These are phyloP conservation scores for Scytalopus superciliaris DNA, from an alignment of 2,113 vertebrate genomes.

Conservation along the genomic window DNA sequence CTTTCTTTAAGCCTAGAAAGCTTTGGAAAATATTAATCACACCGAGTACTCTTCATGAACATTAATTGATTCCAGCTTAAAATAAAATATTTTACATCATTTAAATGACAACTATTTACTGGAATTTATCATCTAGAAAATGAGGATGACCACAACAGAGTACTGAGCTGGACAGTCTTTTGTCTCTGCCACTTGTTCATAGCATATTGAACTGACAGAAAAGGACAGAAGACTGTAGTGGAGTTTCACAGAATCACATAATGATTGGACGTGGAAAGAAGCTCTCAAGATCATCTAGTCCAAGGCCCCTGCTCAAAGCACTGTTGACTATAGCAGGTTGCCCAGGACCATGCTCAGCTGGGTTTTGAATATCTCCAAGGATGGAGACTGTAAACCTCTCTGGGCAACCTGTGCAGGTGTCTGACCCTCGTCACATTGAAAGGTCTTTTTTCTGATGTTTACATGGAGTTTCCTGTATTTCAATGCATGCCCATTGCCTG, in stretches of 20 bases:
- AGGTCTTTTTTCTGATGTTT: not conserved
- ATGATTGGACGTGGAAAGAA: not conserved
- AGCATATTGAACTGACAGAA: not conserved
- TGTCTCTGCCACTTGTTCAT: not conserved
- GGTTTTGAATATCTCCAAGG: not conserved
- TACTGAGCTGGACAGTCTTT: not conserved
- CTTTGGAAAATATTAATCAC: not conserved
- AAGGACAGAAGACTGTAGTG: not conserved
- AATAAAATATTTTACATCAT: not conserved
- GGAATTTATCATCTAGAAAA: not conserved
- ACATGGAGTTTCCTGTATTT: not conserved
- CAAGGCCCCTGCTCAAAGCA: not conserved
- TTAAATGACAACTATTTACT: not conserved
- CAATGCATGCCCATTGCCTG: not conserved
- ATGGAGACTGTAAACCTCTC: not conserved
- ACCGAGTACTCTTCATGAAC: not conserved
- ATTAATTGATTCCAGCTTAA: not conserved
- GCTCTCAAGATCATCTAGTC: not conserved
- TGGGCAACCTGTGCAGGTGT: not conserved
- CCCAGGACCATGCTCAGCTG: not conserved
- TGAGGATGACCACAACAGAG: not conserved
- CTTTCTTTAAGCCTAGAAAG: not conserved
- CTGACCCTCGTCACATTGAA: not conserved
- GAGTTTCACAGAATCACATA: not conserved
- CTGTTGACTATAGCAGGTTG: not conserved